Base-by-base conservation (phyloP, 1,140 invertebrate genomes). In the Papilio polytes region DNA sequence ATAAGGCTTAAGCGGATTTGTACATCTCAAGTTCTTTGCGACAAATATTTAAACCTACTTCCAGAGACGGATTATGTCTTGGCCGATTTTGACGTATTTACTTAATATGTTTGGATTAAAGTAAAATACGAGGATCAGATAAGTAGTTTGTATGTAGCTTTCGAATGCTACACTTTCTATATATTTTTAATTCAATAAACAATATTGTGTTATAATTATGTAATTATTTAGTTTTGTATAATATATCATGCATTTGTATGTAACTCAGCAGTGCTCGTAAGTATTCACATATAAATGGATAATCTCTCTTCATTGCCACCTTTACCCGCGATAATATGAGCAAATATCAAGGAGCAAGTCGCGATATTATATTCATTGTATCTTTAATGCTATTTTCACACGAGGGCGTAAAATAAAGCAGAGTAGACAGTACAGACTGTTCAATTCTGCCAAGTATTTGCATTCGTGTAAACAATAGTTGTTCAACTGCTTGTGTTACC, bases 1-100 rank as follows among this genome's bases (percentile, higher is more conserved):
- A 63, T 46, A 22, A 78, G 41, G 77, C 77, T 78, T 78, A 66
- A 63, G 74, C 3, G 76, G 77, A 78, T 63, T 78, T 46, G 59
- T 46, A 78, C 31, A 78, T 78, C 36, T 66, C 59, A 78, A 78
- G 59, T 66, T 36, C 41, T 63, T 63, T 44, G 41, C 20, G 77
- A 78, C 77, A 66, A 78, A 59, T 41, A 78, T 78, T 56, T 41
- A 59, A 78, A 53, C 48, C 48, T 51, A 22, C 74, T 26, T 76
- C 46, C 13, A 48, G 20, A 26, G 44, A 15, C 15, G 46, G 44
- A 56, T 76, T 76, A 76, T 26, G 46, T 74, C 63, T 66, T 66
- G 22, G 63, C 22, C 63, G 31, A 63, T 26, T 66, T 66, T 66
- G 22, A 31, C 26, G 13, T 4, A 66, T 63, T 63, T 26, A 63